A percentile compares a stretch with the other conserved stretches of the same genome.
Conservation (phyloP, 2,797 vertebrate species). For the Holocentrus rufus region DNA sequence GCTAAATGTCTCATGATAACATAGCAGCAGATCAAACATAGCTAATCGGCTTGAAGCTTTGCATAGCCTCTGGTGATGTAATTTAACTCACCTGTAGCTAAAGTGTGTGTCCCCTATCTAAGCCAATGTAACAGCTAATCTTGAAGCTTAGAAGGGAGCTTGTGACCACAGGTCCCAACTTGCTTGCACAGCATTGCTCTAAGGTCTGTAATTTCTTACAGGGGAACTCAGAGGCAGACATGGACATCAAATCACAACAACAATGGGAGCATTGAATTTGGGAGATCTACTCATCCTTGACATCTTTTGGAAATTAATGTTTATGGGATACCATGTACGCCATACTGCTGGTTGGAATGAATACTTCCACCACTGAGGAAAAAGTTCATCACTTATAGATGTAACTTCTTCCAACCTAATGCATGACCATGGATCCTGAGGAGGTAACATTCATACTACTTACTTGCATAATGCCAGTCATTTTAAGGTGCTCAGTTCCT, state of each 20-base stretch:
- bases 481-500: neutral
- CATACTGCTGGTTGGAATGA: conserved; percentile 2
- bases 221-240: conserved; percentile 34
- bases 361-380: conserved; percentile 29
- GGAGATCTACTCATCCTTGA: conserved; percentile 30
- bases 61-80: conserved; percentile 58
- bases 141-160: neutral
- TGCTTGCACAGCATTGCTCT: conserved; percentile 37
- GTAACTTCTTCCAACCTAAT: conserved; percentile 46
- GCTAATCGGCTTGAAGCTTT: conserved; percentile 56
- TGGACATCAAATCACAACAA: conserved; percentile 31
- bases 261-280: conserved; percentile 33
- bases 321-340: conserved; percentile 30
- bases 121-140: conserved; percentile 9
- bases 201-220: conserved; percentile 44
- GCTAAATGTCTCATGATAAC: conserved; percentile 9
- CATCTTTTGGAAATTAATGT: conserved; percentile 13
- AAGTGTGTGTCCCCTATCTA: neutral
- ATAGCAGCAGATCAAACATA: conserved; percentile 20
- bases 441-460: conserved; percentile 64
- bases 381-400: conserved; percentile 48
- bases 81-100: conserved; percentile 6
- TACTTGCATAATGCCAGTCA: conserved; percentile 3
- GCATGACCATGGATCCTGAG: conserved; percentile 70
- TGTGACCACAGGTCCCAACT: conserved; percentile 36